A percentile compares a stretch with the other conserved stretches of the same genome.
Evolutionary conservation across 2,888 invertebrate species (phyloP).

Genomic region (Acanthosepion lycidas): DNA sequence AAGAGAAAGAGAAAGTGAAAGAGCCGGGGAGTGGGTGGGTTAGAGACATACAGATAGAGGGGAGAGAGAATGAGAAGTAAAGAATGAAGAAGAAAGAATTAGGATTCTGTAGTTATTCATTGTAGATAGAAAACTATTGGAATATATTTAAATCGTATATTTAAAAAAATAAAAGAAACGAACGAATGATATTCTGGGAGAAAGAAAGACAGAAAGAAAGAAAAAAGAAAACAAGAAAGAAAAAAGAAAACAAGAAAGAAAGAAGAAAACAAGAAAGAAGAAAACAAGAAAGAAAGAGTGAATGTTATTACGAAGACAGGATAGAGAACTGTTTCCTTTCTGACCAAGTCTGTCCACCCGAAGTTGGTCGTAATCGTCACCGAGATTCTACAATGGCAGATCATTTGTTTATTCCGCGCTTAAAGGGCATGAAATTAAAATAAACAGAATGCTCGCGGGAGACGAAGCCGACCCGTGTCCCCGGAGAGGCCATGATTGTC

Average conservation of each 20-base stretch:
- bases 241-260: not conserved
- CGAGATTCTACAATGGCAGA: slow-evolving; percentile 9
- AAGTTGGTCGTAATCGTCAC: slow-evolving; percentile 23
- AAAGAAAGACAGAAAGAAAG: not conserved
- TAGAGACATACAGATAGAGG: not conserved
- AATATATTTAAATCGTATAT: not conserved
- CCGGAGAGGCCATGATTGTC: slow-evolving; percentile 22
- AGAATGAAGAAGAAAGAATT: not conserved
- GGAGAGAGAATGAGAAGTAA: not conserved
- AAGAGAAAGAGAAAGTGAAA: not conserved
- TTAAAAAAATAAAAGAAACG: not conserved
- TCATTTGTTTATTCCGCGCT: slow-evolving; percentile 33
- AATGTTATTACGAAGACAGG: not conserved
- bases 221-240: too few species aligned
- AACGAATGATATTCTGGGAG: not conserved
- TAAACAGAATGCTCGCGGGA: slow-evolving; percentile 21
- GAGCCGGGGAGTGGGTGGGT: not conserved
- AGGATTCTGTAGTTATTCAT: not conserved
- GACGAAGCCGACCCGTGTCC: slow-evolving; percentile 22
- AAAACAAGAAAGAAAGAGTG: not conserved
- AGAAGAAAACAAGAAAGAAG: not conserved
- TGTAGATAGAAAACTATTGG: not conserved
- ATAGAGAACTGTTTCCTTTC: not conserved
- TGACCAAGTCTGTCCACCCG: not conserved
- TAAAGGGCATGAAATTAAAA: slow-evolving; percentile 33